These are phyloP conservation scores for Pimephales promelas DNA, from an alignment of 2,113 vertebrate species.

Conservation along the genomic window DNA sequence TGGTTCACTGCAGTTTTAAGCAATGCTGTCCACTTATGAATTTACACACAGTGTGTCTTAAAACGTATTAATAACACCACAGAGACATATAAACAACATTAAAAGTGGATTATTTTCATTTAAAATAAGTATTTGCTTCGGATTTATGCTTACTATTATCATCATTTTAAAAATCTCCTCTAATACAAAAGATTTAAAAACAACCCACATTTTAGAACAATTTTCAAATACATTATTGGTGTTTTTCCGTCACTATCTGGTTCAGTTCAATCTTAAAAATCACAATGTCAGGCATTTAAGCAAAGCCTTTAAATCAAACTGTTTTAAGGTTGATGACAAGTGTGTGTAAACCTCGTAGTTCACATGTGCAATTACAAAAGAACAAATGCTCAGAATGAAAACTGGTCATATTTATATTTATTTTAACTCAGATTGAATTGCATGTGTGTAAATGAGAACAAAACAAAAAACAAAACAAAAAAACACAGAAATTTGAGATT, in stretches of 20 bases:
- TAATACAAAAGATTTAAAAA: no score
- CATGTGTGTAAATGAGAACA: neutral
- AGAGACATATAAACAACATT: no score
- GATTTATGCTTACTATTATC: no score
- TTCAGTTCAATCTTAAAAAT: neutral
- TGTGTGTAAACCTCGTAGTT: neutral
- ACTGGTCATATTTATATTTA: no score
- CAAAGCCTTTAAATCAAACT: neutral
- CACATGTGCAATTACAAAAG: neutral
- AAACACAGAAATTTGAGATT: neutral
- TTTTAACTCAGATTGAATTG: neutral
- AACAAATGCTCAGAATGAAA: neutral
- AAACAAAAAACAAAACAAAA: neutral
- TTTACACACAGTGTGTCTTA: no score
- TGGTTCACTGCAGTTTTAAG: no score
- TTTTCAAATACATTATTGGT: neutral
- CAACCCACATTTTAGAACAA: no score
- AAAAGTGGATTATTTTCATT: no score
- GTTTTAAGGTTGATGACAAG: neutral
- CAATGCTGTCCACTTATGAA: no score
- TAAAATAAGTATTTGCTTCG: no score
- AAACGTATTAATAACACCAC: no score
- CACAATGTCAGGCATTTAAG: neutral
- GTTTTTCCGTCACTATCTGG: neutral
- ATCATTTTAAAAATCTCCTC: no score